Evolutionary conservation across 2,888 invertebrate species (phyloP).

Genomic region (Camponotus fellah): DNA sequence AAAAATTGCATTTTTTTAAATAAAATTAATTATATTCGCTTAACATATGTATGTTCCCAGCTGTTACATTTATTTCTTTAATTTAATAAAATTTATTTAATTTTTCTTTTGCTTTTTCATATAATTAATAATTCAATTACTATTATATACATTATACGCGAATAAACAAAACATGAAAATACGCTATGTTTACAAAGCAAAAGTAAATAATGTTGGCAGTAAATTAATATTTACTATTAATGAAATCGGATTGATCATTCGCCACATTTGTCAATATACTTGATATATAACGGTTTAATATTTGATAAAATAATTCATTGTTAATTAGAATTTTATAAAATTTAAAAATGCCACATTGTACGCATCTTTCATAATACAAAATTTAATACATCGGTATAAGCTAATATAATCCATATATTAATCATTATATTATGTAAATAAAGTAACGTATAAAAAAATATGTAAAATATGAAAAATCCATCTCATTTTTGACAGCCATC

Average conservation of each 20-base stretch:
- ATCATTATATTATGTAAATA: background rate
- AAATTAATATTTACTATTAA: slow-evolving; percentile 1
- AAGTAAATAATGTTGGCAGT: background rate
- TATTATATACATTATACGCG: background rate
- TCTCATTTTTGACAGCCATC: background rate
- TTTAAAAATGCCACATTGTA: background rate
- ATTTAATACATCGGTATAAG: background rate
- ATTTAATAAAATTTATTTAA: background rate
- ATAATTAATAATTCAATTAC: background rate
- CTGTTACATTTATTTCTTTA: background rate
- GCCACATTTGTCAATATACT: background rate
- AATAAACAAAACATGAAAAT: slow-evolving; percentile 7
- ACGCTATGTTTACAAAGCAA: background rate
- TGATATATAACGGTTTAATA: background rate
- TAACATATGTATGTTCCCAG: background rate
- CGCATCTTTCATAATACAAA: background rate
- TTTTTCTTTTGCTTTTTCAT: background rate
- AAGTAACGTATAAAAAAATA: background rate
- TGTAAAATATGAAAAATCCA: background rate
- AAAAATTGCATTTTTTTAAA: background rate
- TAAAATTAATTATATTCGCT: background rate
- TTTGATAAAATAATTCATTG: background rate
- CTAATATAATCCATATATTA: background rate
- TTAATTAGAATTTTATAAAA: background rate
- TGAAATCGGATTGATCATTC: background rate